Percentiles rank a stretch among this genome's conserved stretches.
These are phyloP conservation scores for Xanthia togata DNA, from an alignment of 2,888 invertebrate genomes.

Conservation along the genomic window DNA sequence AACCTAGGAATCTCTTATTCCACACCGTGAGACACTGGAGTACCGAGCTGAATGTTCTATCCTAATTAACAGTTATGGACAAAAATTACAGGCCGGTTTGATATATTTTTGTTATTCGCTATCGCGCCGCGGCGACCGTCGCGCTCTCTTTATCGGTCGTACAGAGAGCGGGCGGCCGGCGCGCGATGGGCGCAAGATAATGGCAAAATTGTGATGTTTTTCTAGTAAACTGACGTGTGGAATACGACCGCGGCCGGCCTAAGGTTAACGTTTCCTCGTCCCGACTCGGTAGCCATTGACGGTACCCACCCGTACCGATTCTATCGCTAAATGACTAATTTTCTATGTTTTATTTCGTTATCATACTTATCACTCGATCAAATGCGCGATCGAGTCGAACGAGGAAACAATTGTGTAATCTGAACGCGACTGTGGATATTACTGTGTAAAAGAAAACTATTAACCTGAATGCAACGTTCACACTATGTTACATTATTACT, in stretches of 20 bases:
- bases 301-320: constrained; percentile 59
- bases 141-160: constrained; percentile 87
- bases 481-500: constrained; percentile 80
- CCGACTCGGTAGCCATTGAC: constrained; percentile 68
- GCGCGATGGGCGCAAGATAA: constrained; percentile 84
- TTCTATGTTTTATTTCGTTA: constrained; percentile 65
- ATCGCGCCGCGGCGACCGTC: constrained; percentile 82
- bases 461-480: constrained; percentile 79
- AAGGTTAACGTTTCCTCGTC: constrained; percentile 62
- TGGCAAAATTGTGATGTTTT: constrained; percentile 90
- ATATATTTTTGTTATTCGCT: constrained; percentile 74
- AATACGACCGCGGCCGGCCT: constrained; percentile 59
- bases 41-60: constrained; percentile 85
- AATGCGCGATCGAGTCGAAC: constrained; percentile 71
- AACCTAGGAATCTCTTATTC: constrained; percentile 90
- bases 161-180: constrained; percentile 79
- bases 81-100: constrained; percentile 86
- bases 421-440: constrained; percentile 67
- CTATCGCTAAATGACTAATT: constrained; percentile 63
- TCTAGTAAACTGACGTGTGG: constrained; percentile 77
- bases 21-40: constrained; percentile 86
- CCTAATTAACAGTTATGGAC: constrained; percentile 87
- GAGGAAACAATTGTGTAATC: constrained; percentile 65
- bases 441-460: constrained; percentile 71
- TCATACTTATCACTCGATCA: constrained; percentile 66